phyloP scores from a whole-genome alignment of 1,140 invertebrate species.

The Atta texana region DNA sequence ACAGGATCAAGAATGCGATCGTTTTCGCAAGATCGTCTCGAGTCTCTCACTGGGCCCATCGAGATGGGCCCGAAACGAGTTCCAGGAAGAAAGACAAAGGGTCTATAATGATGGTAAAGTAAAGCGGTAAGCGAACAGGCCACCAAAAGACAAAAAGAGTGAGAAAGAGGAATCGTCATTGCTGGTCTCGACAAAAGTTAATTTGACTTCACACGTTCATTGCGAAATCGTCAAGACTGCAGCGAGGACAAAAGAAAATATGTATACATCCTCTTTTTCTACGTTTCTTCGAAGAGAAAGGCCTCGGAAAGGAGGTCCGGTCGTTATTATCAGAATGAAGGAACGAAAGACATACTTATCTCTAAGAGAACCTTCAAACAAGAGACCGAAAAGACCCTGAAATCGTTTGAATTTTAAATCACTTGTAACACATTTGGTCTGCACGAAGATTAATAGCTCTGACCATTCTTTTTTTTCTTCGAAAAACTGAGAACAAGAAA shows the following conservation, averaged over 20 bases:
- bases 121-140: background rate
- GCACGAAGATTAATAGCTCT: conserved; percentile 66
- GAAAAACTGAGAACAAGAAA: conserved; percentile 3
- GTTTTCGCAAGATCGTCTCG: conserved; percentile 33
- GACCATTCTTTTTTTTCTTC: background rate
- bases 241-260: conserved; percentile 55
- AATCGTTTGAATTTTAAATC: conserved; percentile 71
- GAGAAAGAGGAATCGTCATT: conserved; percentile 59
- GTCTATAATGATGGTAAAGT: conserved; percentile 56
- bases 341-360: conserved; percentile 16
- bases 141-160: background rate
- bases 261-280: background rate
- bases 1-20: conserved; percentile 62
- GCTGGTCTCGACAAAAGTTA: conserved; percentile 64
- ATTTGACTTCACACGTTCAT: conserved; percentile 72
- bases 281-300: background rate
- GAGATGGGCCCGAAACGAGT: conserved; percentile 72
- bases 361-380: conserved; percentile 13
- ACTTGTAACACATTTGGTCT: conserved; percentile 55
- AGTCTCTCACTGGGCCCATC: conserved; percentile 16
- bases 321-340: conserved; percentile 19
- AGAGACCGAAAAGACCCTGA: conserved; percentile 4
- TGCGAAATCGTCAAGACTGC: conserved; percentile 29
- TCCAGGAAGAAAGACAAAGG: conserved; percentile 76
- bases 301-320: background rate